Conservation (phyloP, 2,797 vertebrate species). For the Cuniculus paca region DNA sequence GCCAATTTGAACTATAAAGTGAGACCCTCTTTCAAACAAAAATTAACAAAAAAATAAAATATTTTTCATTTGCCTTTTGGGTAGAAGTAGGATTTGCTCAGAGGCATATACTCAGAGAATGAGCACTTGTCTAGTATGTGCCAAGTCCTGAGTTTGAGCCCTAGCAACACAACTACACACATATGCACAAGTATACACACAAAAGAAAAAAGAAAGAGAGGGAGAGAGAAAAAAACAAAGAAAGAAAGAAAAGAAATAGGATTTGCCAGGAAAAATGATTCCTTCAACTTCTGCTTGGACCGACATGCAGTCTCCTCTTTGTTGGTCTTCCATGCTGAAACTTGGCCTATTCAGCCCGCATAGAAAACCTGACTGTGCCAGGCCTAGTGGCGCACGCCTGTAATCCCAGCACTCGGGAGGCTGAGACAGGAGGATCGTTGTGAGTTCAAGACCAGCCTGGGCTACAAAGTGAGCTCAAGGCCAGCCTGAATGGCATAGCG, state of each 20-base stretch:
- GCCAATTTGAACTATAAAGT: not conserved
- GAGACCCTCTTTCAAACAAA: not conserved
- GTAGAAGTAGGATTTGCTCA: not conserved
- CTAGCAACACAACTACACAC: not conserved
- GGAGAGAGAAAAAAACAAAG: accelerated
- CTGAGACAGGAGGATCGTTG: no score
- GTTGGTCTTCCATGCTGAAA: not conserved
- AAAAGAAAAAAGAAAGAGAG: not conserved
- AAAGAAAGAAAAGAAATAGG: not conserved
- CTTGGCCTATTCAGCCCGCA: not conserved
- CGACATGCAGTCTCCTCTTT: not conserved
- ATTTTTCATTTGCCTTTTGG: not conserved
- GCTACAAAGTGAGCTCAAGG: no score
- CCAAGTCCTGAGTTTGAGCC: not conserved
- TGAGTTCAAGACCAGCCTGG: no score
- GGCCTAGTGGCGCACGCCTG: no score
- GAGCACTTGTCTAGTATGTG: not conserved
- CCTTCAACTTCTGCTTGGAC: not conserved
- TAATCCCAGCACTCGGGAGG: no score
- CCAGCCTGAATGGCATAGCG: no score
- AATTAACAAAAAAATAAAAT: not conserved
- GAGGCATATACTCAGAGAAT: not conserved
- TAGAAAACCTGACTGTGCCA: accelerated
- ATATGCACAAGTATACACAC: not conserved
- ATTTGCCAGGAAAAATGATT: not conserved